Evolutionary conservation across 2,888 invertebrate species (phyloP).

Genomic region (Silvanus unidentatus): DNA sequence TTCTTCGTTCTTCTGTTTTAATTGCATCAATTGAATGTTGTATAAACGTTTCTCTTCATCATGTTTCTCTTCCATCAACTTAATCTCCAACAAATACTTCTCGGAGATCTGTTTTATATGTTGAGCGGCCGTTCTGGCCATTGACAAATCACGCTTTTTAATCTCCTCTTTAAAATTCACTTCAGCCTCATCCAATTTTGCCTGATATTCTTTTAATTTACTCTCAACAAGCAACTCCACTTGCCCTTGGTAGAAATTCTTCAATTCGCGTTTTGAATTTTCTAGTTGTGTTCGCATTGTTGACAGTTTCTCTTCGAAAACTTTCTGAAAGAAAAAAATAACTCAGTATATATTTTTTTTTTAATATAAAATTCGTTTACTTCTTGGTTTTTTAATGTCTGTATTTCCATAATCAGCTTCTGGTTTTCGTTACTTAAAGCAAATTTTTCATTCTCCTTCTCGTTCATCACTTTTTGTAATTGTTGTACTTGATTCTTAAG

Average conservation of each 20-base stretch:
- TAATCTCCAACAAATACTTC: conserved; percentile 62
- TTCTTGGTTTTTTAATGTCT: conserved; percentile 37
- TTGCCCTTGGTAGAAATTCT: conserved; percentile 73
- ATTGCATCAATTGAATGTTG: conserved; percentile 64
- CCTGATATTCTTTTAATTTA: conserved; percentile 72
- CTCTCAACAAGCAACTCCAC: conserved; percentile 69
- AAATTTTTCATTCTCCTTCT: conserved; percentile 18
- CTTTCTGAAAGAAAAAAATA: conserved; percentile 39
- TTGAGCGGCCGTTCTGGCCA: conserved; percentile 64
- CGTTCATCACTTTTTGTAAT: too few relatives aligned
- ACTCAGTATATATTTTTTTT: not conserved
- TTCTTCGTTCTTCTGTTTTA: conserved; percentile 59
- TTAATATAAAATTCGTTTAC: conserved; percentile 14
- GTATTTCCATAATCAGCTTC: conserved; percentile 35
- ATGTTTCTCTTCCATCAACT: conserved; percentile 71
- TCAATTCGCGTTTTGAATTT: conserved; percentile 60
- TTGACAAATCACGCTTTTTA: conserved; percentile 57
- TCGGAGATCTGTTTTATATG: conserved; percentile 67
- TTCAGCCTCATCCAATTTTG: conserved; percentile 66
- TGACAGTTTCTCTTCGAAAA: conserved; percentile 42
- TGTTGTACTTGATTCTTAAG: too few relatives aligned
- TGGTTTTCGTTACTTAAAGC: conserved; percentile 38
- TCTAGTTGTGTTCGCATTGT: conserved; percentile 49
- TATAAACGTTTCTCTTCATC: conserved; percentile 70
- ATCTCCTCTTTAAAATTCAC: conserved; percentile 58